These are phyloP conservation scores for Eremophila alpestris DNA, from an alignment of 2,797 vertebrate genomes.

Conservation along the genomic window DNA sequence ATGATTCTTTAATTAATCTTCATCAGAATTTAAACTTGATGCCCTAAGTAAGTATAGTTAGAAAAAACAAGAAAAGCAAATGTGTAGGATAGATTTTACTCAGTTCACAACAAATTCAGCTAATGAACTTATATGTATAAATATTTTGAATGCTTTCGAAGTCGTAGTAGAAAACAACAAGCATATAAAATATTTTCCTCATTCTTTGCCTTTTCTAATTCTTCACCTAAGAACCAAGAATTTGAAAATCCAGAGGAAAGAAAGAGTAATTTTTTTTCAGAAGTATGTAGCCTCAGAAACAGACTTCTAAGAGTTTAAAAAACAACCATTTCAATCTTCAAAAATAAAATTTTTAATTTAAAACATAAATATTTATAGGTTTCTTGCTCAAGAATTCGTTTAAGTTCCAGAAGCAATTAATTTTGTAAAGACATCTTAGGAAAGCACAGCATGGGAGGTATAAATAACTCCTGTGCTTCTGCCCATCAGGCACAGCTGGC, in stretches of 20 bases:
- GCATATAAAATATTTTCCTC: not conserved
- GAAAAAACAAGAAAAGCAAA: not conserved
- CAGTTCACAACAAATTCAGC: not conserved
- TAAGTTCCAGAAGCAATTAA: not conserved
- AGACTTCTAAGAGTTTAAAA: not conserved
- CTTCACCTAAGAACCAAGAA: not conserved
- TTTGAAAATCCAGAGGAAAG: not conserved
- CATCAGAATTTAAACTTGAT: not conserved
- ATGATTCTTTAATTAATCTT: not conserved
- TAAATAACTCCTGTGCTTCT: not conserved
- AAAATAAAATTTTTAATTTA: not conserved
- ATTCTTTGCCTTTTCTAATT: not conserved
- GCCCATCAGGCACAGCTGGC: not conserved
- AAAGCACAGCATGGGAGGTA: not conserved
- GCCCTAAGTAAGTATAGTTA: not conserved
- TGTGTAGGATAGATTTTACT: not conserved
- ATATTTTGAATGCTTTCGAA: not conserved
- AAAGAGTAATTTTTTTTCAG: not conserved
- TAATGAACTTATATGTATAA: not conserved
- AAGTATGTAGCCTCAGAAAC: not conserved
- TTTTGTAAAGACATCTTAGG: not conserved
- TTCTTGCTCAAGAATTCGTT: not conserved
- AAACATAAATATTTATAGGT: not conserved
- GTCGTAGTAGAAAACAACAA: not conserved
- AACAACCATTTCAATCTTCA: not conserved